Conservation (phyloP, 2,797 vertebrate species). For the Morus bassanus region DNA sequence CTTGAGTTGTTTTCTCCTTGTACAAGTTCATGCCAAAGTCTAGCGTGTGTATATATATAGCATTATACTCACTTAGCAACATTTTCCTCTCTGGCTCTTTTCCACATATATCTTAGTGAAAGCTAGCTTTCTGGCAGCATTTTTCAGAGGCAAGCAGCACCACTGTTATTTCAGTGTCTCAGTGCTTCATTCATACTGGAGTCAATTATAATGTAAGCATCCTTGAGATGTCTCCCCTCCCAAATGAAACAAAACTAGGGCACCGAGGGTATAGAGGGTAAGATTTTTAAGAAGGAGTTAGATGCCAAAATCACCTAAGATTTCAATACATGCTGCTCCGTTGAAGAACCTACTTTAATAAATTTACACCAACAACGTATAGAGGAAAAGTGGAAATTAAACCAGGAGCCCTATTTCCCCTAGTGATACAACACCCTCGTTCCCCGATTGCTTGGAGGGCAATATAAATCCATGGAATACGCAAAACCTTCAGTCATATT, state of each 20-base stretch:
- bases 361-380: fast-evolving
- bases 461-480: not conserved
- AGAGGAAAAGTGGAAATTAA: not conserved
- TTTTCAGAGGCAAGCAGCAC: not conserved
- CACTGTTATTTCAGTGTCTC: not conserved
- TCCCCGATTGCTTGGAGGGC: not conserved
- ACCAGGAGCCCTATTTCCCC: not conserved
- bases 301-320: not conserved
- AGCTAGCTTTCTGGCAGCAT: not conserved
- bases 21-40: not conserved
- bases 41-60: not conserved
- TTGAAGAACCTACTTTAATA: not conserved
- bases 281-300: not conserved
- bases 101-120: not conserved
- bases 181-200: not conserved
- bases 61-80: not conserved
- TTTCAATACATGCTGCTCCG: not conserved
- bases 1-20: not conserved
- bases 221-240: not conserved
- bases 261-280: not conserved
- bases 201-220: not conserved
- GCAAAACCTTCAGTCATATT: not conserved
- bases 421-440: not conserved
- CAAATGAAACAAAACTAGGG: not conserved
- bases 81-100: not conserved